Conservation (phyloP, 1,140 invertebrate genomes). For the Globodera rostochiensis region DNA sequence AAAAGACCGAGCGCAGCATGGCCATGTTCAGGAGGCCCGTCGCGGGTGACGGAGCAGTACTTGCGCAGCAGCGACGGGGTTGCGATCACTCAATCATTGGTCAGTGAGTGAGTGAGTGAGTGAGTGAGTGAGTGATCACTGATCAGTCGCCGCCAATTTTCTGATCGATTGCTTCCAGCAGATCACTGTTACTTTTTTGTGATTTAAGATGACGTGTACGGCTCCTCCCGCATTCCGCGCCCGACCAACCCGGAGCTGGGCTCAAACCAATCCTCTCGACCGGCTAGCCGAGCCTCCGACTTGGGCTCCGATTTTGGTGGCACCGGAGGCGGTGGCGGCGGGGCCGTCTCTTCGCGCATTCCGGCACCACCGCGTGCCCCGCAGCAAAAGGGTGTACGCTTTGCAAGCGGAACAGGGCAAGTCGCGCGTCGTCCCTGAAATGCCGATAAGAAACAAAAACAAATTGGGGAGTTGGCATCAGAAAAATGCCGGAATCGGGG, state of each 20-base stretch:
- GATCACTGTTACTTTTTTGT: too few relatives aligned
- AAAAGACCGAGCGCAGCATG: slow-evolving; percentile 63
- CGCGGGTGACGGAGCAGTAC: neutral
- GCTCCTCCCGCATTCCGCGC: slow-evolving; percentile 40
- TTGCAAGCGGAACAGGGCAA: neutral
- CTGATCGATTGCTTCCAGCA: neutral
- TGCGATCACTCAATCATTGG: slow-evolving; percentile 31
- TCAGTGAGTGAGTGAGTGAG: slow-evolving; percentile 21
- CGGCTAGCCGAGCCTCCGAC: slow-evolving; percentile 21
- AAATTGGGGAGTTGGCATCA: too few relatives aligned
- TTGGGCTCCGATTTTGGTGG: slow-evolving; percentile 15
- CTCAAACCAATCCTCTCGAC: slow-evolving; percentile 20
- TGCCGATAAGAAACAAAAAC: too few relatives aligned
- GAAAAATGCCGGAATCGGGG: neutral
- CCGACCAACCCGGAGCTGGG: slow-evolving; percentile 24
- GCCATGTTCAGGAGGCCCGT: slow-evolving; percentile 59
- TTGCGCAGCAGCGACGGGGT: slow-evolving; percentile 27
- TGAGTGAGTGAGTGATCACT: slow-evolving; percentile 1
- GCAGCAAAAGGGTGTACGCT: slow-evolving; percentile 1
- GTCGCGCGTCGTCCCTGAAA: neutral
- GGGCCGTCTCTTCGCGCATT: neutral
- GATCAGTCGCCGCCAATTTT: slow-evolving; percentile 1
- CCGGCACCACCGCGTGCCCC: neutral
- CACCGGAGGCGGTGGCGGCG: neutral
- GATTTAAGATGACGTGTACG: slow-evolving; percentile 23